Evolutionary conservation across 2,113 vertebrate species (phyloP).

Genomic region (Aramus guarauna): DNA sequence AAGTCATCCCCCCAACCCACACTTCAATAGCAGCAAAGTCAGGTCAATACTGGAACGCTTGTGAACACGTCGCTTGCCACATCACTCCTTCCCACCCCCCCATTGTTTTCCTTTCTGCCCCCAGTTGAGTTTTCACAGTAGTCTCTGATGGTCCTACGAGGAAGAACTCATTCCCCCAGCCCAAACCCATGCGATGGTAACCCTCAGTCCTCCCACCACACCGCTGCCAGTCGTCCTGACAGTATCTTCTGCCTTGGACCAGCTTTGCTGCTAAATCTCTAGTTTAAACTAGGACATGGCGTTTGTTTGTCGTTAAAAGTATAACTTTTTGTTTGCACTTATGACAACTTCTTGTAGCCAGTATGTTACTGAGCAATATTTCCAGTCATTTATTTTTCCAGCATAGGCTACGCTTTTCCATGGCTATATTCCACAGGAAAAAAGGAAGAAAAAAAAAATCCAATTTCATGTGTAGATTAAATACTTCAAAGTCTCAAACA

Average conservation of each 20-base stretch:
- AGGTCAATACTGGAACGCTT: not conserved
- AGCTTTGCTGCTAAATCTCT: not conserved
- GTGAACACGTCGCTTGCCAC: not conserved
- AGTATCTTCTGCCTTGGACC: not conserved
- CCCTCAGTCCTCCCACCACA: not conserved
- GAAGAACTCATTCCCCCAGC: not conserved
- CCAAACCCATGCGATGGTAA: not conserved
- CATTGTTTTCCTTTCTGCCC: not conserved
- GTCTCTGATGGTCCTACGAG: not conserved
- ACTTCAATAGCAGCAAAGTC: not conserved
- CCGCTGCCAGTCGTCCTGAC: accelerated
- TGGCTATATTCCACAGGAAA: not conserved
- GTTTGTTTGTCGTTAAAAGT: conserved; percentile 25
- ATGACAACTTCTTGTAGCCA: not conserved
- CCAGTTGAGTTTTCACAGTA: not conserved
- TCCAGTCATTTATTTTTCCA: conserved; percentile 20
- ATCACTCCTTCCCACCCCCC: not conserved
- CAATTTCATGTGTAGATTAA: not conserved
- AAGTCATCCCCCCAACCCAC: not conserved
- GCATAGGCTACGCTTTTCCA: conserved; percentile 28
- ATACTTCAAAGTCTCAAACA: conserved; percentile 39
- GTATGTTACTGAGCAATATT: not conserved
- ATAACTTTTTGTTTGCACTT: not conserved
- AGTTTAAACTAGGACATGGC: not conserved
- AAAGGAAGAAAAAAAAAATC: not conserved